Evolutionary conservation across 2,113 vertebrate genomes (phyloP).

Genomic region (Lampris incognitus): DNA sequence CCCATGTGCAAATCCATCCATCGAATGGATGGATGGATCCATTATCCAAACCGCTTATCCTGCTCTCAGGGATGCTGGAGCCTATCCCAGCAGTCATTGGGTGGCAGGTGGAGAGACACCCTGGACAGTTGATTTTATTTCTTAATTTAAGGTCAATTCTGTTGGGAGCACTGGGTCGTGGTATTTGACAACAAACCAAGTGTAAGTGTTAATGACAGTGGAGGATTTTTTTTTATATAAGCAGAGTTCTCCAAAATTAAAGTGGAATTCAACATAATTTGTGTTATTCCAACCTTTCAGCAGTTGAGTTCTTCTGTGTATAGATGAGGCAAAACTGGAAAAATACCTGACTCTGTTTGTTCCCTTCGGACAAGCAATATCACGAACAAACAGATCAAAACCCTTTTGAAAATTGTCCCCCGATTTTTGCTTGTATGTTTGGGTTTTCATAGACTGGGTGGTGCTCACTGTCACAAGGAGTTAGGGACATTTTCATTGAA

Average conservation of each 20-base stretch:
- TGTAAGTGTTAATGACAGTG: conserved; percentile 5
- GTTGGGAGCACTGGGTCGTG: conserved; percentile 18
- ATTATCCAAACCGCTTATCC: no score
- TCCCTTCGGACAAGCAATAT: neutral
- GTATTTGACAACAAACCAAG: conserved; percentile 47
- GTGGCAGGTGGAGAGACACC: no score
- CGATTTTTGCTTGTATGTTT: neutral
- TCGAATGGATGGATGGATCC: no score
- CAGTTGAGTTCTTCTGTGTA: no score
- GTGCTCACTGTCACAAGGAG: neutral
- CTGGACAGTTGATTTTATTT: conserved; percentile 21
- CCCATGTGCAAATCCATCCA: no score
- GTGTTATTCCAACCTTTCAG: neutral
- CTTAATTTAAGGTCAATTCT: conserved; percentile 44
- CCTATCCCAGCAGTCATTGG: no score
- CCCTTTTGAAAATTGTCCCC: no score
- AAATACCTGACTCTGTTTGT: neutral
- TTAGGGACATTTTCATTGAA: neutral
- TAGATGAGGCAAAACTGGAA: no score
- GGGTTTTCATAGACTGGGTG: neutral
- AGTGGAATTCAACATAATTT: conserved; percentile 35
- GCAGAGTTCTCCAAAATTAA: conserved; percentile 12
- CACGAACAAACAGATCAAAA: no score
- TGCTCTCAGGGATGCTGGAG: no score
- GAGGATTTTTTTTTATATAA: conserved; percentile 31